Conservation (phyloP, 2,888 invertebrate species). For the Luperina testacea region DNA sequence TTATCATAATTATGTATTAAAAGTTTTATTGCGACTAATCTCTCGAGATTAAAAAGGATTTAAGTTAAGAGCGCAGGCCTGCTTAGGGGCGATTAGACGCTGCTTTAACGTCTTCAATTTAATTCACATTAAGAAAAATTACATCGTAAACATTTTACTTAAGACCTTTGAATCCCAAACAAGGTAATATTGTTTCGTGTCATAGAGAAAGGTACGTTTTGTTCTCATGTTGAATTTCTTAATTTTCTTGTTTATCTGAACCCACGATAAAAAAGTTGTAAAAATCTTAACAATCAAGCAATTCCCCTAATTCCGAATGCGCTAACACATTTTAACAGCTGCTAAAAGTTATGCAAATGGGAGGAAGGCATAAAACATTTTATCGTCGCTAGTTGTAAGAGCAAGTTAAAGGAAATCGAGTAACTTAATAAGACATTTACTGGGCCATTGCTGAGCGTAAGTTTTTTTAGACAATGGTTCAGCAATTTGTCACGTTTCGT, state of each 20-base stretch:
- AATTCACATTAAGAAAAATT: constrained; percentile 22
- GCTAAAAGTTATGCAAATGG: constrained; percentile 63
- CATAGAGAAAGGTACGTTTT: neutral
- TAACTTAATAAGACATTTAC: constrained; percentile 61
- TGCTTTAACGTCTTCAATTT: constrained; percentile 31
- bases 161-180: neutral
- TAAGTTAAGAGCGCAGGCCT: constrained; percentile 51
- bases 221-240: neutral
- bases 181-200: neutral
- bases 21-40: constrained; percentile 59
- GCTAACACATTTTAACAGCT: constrained; percentile 60
- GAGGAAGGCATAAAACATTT: constrained; percentile 62
- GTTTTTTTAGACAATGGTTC: constrained; percentile 38
- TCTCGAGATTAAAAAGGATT: constrained; percentile 63
- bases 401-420: constrained; percentile 59
- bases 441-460: constrained; percentile 41
- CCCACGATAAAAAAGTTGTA: constrained; percentile 38
- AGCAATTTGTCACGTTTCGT: constrained; percentile 37
- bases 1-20: constrained; percentile 66
- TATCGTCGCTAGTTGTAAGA: constrained; percentile 58
- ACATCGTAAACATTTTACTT: constrained; percentile 7
- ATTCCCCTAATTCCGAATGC: constrained; percentile 47
- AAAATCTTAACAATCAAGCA: constrained; percentile 49
- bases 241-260: constrained; percentile 39
- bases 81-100: constrained; percentile 50